A percentile compares a stretch with the other conserved stretches of the same genome.
These are phyloP conservation scores for Thymelicus lineola DNA, from an alignment of 2,888 invertebrate genomes.

Conservation along the genomic window DNA sequence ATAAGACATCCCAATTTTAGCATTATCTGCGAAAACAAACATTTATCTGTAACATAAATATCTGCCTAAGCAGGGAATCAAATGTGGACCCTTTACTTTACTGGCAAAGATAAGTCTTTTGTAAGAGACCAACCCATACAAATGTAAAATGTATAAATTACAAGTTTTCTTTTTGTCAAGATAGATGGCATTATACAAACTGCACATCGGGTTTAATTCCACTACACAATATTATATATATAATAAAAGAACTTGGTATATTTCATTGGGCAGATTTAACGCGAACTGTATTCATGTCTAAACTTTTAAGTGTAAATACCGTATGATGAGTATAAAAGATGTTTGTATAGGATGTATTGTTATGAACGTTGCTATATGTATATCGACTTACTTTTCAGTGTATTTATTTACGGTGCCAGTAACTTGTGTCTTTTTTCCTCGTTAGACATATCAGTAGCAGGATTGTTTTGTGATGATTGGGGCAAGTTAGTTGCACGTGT, in stretches of 20 bases:
- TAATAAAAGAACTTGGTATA: conserved; percentile 22
- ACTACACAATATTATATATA: too few species aligned
- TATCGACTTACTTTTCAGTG: conserved; percentile 50
- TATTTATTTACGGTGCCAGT: conserved; percentile 62
- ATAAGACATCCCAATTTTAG: too few species aligned
- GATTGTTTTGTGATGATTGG: conserved; percentile 31
- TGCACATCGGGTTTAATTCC: too few species aligned
- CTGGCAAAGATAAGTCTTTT: too few species aligned
- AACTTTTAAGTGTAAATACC: conserved; percentile 69
- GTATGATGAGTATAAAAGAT: conserved; percentile 60
- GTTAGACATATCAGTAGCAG: conserved; percentile 50
- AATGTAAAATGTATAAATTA: too few species aligned
- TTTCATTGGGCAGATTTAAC: conserved; percentile 52
- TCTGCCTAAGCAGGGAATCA: too few species aligned
- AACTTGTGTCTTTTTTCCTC: conserved; percentile 46
- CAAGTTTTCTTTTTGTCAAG: too few species aligned
- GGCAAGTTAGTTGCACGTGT: conserved; percentile 22
- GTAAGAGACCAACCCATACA: too few species aligned
- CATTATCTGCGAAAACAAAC: too few species aligned
- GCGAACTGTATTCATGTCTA: conserved; percentile 38
- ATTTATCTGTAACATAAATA: too few species aligned
- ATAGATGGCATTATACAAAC: too few species aligned
- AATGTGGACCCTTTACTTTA: too few species aligned
- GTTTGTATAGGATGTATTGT: conserved; percentile 73
- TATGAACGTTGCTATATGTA: conserved; percentile 64